Percentiles rank a stretch among this genome's conserved stretches.
These are phyloP conservation scores for Phenganax marumi DNA, from an alignment of 92 coral and sea anemone genomes.

Conservation along the genomic window DNA sequence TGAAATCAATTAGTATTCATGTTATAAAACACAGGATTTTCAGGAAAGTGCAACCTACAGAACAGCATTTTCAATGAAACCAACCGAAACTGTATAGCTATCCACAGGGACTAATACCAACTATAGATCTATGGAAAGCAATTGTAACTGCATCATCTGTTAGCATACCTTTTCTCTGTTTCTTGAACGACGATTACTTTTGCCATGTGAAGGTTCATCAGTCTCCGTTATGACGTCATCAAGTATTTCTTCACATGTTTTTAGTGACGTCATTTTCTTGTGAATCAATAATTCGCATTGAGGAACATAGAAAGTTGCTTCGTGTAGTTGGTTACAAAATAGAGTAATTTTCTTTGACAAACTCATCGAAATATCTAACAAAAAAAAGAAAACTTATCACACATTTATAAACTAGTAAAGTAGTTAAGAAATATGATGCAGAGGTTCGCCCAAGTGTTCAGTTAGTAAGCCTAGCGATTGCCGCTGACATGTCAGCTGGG, in stretches of 20 bases:
- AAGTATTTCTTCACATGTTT: conserved; percentile 17
- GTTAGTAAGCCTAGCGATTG: too few species aligned
- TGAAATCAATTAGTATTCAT: background rate
- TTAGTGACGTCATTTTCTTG: background rate
- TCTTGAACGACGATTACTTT: conserved; percentile 13
- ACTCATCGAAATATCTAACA: conserved; percentile 13
- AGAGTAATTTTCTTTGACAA: conserved; percentile 18
- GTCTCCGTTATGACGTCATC: conserved; percentile 5
- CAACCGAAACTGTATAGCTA: background rate
- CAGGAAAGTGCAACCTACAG: background rate
- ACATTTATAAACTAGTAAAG: background rate
- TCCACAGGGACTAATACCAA: background rate
- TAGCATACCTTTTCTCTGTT: background rate
- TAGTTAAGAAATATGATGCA: too few species aligned
- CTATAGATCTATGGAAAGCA: background rate
- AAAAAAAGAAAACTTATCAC: background rate
- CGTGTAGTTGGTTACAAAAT: conserved; percentile 22
- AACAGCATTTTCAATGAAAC: background rate
- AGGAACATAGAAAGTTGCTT: conserved; percentile 31
- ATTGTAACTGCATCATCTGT: too few species aligned
- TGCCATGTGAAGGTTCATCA: background rate
- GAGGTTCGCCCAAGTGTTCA: too few species aligned
- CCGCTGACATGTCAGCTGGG: too few species aligned
- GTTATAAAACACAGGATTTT: background rate
- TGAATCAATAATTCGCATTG: conserved; percentile 31